Conservation (phyloP, 2,797 vertebrate species). For the Lutjanus argentimaculatus region DNA sequence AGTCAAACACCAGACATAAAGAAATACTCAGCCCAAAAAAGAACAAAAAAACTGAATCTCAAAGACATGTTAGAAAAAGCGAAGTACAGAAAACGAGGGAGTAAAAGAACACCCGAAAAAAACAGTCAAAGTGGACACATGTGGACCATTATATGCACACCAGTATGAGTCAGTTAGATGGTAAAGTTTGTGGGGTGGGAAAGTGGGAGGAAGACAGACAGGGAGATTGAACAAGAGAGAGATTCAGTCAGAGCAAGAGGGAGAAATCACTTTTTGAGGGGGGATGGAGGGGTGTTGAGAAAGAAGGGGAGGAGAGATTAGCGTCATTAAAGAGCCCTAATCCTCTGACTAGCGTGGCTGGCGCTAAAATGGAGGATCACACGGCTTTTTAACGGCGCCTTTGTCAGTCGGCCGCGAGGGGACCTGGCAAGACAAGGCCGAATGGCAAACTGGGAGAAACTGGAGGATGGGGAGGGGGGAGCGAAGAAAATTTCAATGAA, state of each 20-base stretch:
- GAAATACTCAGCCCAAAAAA: slow-evolving; percentile 5
- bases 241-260: slow-evolving; percentile 87
- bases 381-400: slow-evolving; percentile 91
- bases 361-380: slow-evolving; percentile 92
- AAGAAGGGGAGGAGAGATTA: slow-evolving; percentile 88
- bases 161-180: slow-evolving; percentile 76
- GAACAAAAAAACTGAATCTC: background rate
- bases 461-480: slow-evolving; percentile 53
- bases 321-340: slow-evolving; percentile 96
- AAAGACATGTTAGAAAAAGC: background rate
- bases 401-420: slow-evolving; percentile 88
- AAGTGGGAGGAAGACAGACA: slow-evolving; percentile 37
- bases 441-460: slow-evolving; percentile 86
- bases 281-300: slow-evolving; percentile 51
- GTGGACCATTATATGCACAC: slow-evolving; percentile 67
- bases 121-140: slow-evolving; percentile 63
- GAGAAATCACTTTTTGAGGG: slow-evolving; percentile 89
- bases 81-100: slow-evolving; percentile 5
- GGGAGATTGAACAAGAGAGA: slow-evolving; percentile 81
- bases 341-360: slow-evolving; percentile 93
- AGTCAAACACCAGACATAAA: slow-evolving; percentile 9
- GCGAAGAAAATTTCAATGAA: slow-evolving; percentile 88
- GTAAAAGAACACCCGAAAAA: slow-evolving; percentile 35
- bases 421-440: slow-evolving; percentile 88
- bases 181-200: slow-evolving; percentile 84